A percentile compares a stretch with the other conserved stretches of the same genome.
phyloP scores from a whole-genome alignment of 2,797 vertebrate species.

The Tragopan temminckii region DNA sequence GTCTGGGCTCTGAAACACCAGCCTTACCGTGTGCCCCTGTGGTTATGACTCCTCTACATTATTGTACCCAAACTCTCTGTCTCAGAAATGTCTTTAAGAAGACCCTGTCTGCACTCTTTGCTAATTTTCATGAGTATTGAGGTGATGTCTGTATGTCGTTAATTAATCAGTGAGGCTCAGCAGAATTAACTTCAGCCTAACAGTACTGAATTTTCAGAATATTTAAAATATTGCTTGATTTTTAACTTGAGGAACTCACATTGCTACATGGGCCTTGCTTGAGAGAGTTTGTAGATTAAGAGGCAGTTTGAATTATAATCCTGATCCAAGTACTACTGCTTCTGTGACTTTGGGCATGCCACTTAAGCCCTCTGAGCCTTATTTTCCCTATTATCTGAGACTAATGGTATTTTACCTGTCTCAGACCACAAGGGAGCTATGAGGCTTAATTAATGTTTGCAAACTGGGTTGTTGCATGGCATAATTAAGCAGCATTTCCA shows the following conservation, averaged over 20 bases:
- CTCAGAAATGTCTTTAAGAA: neutral
- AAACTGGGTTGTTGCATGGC: conserved; percentile 69
- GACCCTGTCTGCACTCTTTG: neutral
- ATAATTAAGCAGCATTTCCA: conserved; percentile 73
- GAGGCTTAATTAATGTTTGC: conserved; percentile 76
- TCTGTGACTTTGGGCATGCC: conserved; percentile 42
- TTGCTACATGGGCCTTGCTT: neutral
- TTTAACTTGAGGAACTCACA: neutral
- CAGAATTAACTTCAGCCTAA: neutral
- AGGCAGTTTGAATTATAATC: conserved; percentile 25
- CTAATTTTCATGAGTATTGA: neutral
- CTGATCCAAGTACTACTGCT: conserved; percentile 10
- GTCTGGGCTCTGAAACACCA: neutral
- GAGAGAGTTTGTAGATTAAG: neutral
- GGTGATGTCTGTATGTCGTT: neutral
- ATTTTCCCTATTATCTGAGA: conserved; percentile 66
- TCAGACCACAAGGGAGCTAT: conserved; percentile 69
- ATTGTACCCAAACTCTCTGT: fast-evolving
- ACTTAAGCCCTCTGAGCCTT: conserved; percentile 54
- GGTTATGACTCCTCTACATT: neutral
- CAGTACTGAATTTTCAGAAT: conserved; percentile 12
- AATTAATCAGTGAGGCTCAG: neutral
- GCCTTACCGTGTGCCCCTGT: neutral
- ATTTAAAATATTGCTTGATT: neutral
- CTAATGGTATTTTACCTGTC: conserved; percentile 71